A percentile compares a stretch with the other conserved stretches of the same genome.
Conservation (phyloP, 1,140 invertebrate genomes). For the Helicoverpa armigera region DNA sequence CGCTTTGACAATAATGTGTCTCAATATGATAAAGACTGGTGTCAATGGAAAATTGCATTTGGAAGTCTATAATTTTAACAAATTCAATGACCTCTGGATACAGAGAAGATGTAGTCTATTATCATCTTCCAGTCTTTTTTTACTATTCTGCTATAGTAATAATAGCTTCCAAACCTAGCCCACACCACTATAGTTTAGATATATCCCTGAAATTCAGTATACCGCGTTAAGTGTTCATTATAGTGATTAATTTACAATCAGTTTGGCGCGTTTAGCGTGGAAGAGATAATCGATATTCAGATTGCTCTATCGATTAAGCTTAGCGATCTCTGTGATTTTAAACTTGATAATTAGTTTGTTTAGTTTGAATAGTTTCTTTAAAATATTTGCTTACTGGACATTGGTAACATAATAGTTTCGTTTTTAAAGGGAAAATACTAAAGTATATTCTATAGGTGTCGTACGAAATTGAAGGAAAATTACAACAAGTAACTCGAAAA, state of each 20-base stretch:
- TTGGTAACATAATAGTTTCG: neutral
- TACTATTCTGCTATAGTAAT: neutral
- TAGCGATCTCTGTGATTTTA: neutral
- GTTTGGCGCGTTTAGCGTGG: neutral
- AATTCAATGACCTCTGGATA: too few species aligned
- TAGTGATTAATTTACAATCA: slow-evolving; percentile 4
- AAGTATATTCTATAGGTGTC: too few species aligned
- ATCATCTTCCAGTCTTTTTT: too few species aligned
- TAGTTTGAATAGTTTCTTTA: too few species aligned
- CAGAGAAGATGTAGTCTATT: too few species aligned
- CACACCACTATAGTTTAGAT: neutral
- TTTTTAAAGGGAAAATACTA: too few species aligned
- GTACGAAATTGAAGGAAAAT: too few species aligned
- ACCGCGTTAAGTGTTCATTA: neutral
- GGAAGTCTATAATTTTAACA: too few species aligned
- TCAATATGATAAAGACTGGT: too few species aligned
- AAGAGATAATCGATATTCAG: neutral
- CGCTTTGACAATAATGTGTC: too few species aligned
- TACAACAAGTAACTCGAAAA: neutral
- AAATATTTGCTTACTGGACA: neutral
- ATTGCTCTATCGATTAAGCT: neutral
- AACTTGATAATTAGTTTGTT: too few species aligned
- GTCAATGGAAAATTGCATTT: too few species aligned
- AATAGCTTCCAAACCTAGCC: neutral
- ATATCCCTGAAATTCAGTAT: neutral